Evolutionary conservation across 2,113 vertebrate genomes (phyloP).

Genomic region (Aphelocoma coerulescens): DNA sequence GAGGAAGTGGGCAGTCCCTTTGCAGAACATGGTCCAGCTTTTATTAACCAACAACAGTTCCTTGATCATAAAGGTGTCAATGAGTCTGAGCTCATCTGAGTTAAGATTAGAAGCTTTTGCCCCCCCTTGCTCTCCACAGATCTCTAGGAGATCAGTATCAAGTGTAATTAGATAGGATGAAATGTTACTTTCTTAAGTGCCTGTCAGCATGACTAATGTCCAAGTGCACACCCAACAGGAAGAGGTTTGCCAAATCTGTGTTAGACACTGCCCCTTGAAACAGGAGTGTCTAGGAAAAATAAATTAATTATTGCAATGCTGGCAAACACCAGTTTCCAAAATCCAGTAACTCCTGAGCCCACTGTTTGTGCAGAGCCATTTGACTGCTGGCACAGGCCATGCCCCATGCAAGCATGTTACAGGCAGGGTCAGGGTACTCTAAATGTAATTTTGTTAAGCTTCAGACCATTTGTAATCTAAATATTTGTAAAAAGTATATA

Average conservation of each 20-base stretch:
- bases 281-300: background rate
- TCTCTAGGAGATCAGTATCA: background rate
- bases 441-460: background rate
- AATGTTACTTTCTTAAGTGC: background rate
- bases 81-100: background rate
- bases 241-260: background rate
- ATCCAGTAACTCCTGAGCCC: background rate
- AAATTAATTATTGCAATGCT: background rate
- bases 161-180: background rate
- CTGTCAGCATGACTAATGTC: background rate
- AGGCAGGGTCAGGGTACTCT: background rate
- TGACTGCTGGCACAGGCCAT: background rate
- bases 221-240: accelerated
- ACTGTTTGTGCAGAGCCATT: background rate
- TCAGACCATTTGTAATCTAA: background rate
- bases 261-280: background rate
- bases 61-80: background rate
- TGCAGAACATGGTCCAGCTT: background rate
- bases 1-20: background rate
- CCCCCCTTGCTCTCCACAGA: background rate
- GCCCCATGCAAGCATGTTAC: accelerated
- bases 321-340: background rate
- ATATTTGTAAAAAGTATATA: constrained; percentile 20
- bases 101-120: background rate
- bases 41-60: background rate